phyloP scores from a whole-genome alignment of 2,888 invertebrate genomes.

The Caenorhabditis sp. region DNA sequence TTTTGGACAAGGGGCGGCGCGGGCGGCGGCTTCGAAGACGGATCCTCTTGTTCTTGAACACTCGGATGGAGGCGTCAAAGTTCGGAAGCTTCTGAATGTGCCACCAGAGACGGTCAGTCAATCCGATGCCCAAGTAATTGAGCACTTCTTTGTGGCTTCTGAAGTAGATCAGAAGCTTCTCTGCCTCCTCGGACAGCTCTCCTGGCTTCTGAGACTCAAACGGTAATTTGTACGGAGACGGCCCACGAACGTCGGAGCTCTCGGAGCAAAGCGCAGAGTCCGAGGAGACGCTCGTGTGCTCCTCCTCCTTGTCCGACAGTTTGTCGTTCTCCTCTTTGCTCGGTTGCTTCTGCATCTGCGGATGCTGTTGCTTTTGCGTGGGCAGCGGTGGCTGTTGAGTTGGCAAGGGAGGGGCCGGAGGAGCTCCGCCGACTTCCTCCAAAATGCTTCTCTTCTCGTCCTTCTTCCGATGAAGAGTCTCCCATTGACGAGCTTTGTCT shows the following conservation, averaged over 20 bases:
- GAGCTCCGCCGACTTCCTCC: slow-evolving; percentile 14
- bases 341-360: slow-evolving; percentile 25
- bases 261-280: slow-evolving; percentile 61
- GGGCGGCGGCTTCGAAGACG: slow-evolving; percentile 15
- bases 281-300: slow-evolving; percentile 62
- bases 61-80: slow-evolving; percentile 31
- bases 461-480: slow-evolving; percentile 60
- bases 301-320: slow-evolving; percentile 55
- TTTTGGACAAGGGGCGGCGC: slow-evolving; percentile 23
- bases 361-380: slow-evolving; percentile 27
- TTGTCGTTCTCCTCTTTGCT: slow-evolving; percentile 38
- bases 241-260: slow-evolving; percentile 28
- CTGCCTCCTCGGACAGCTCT: slow-evolving; percentile 64
- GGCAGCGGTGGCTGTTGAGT: slow-evolving; percentile 16
- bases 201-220: slow-evolving; percentile 42
- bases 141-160: slow-evolving; percentile 63
- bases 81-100: slow-evolving; percentile 66
- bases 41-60: slow-evolving; percentile 41
- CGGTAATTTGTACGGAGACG: slow-evolving; percentile 50
- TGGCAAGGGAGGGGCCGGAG: slow-evolving; percentile 22
- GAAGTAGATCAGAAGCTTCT: slow-evolving; percentile 66
- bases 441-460: slow-evolving; percentile 47
- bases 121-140: slow-evolving; percentile 66
- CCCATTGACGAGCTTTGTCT: slow-evolving; percentile 63
- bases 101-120: slow-evolving; percentile 64